A percentile compares a stretch with the other conserved stretches of the same genome.
Evolutionary conservation across 2,888 invertebrate species (phyloP).

Genomic region (Anoplius nigerrimus): DNA sequence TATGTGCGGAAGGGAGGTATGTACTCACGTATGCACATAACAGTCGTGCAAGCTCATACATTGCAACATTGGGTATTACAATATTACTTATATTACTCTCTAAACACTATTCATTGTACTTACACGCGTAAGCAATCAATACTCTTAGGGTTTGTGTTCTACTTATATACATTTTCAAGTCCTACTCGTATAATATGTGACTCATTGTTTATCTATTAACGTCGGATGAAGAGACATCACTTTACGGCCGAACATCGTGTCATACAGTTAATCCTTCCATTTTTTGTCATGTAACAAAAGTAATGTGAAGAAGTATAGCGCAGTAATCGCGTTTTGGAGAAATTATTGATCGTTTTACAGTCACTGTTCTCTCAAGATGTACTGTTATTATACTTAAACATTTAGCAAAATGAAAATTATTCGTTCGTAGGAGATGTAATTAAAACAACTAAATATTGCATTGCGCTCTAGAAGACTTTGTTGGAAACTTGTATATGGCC

Average conservation of each 20-base stretch:
- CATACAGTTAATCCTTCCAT: conserved; percentile 15
- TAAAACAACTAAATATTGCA: conserved; percentile 7
- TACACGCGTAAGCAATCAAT: conserved; percentile 42
- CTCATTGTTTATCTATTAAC: conserved; percentile 42
- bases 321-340: conserved; percentile 25
- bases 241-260: conserved; percentile 15
- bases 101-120: conserved; percentile 37
- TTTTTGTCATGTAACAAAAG: conserved; percentile 25
- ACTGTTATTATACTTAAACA: conserved; percentile 26
- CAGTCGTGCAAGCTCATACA: conserved; percentile 34
- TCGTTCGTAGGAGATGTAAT: background rate
- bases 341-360: conserved; percentile 25
- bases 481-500: background rate
- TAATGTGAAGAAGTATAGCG: conserved; percentile 36
- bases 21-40: conserved; percentile 48
- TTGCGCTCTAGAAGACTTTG: background rate
- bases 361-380: conserved; percentile 24
- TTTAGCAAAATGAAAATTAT: background rate
- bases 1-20: conserved; percentile 37
- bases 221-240: conserved; percentile 36
- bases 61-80: conserved; percentile 42
- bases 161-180: conserved; percentile 58
- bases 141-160: conserved; percentile 31
- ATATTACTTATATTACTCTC: conserved; percentile 41
- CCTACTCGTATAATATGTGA: conserved; percentile 39